Evolutionary conservation across 2,797 vertebrate species (phyloP), one percentile per base, ranked within the genome.

Genomic region (Anguilla marmorata): DNA sequence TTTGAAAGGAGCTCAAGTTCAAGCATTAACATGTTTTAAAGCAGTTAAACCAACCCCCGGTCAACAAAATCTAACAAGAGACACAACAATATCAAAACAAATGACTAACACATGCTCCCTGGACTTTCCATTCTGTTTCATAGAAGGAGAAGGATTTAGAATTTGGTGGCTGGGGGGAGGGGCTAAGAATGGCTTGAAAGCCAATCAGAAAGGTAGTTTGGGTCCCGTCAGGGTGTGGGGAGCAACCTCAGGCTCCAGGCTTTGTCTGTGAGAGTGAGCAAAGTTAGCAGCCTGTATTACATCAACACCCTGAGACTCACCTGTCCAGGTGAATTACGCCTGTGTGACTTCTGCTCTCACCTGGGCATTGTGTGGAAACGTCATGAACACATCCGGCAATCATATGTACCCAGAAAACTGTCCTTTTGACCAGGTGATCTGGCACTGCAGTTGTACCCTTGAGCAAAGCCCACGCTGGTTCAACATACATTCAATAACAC

Each of bases 1-100:
- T 87, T 87, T 60, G 87, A 19, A 84, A 12, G 37, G 52, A 74
- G 88, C 85, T 86, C 24, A 72, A 86, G 6, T 21, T 60, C 66
- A 16, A 45, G 41, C 3, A 45, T 45, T 45, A 45, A 5, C 41
- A 45, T 45, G 41, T 45, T 45, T 45, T 45, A 45, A 45, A 45
- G 41, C 41, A 45, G 41, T 45, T 27, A 37, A 14, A 76, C 72
- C 30, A 82, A 33, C 7, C 45, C 21, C 41, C 0, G 2, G 19
- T 33, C 5, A 50, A 45, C 79, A 50, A 3, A 33, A 33, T 76
- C 72, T 12, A 37, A 76, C 27, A 19, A 76, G 9, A 76, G 72
- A 37, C 16, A 2, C 72, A 37, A 16, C 0, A 76, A 21, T 21
- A 37, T 37, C 33, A 30, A 16, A 37, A 76, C 7, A 76, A 76